A percentile compares a stretch with the other conserved stretches of the same genome.
Conservation (phyloP, 2,888 invertebrate genomes). For the Oligia fasciuncula region DNA sequence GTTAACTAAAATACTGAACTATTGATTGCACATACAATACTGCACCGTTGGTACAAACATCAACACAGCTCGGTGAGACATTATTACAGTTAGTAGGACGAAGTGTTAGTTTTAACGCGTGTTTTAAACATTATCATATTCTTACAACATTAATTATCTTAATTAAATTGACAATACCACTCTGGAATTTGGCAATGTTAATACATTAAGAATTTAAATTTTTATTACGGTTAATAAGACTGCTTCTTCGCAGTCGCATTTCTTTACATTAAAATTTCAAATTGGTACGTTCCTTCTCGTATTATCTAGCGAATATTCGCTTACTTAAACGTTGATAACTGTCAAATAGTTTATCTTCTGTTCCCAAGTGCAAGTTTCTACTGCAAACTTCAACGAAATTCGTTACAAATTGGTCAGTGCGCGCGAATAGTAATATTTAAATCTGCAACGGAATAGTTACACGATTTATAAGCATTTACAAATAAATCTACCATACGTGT, state of each 20-base stretch:
- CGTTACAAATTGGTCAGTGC: conserved; percentile 55
- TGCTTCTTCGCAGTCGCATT: neutral
- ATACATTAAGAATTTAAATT: conserved; percentile 23
- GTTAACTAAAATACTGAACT: conserved; percentile 60
- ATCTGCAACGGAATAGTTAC: conserved; percentile 26
- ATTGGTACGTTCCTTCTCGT: conserved; percentile 34
- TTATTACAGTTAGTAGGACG: conserved; percentile 38
- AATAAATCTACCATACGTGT: conserved; percentile 29
- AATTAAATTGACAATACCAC: conserved; percentile 57
- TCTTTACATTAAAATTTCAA: conserved; percentile 19
- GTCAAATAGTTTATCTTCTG: conserved; percentile 37
- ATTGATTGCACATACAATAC: conserved; percentile 59
- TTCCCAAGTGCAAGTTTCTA: conserved; percentile 53
- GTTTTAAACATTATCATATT: conserved; percentile 32
- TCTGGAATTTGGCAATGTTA: conserved; percentile 53
- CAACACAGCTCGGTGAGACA: conserved; percentile 36
- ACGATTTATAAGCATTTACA: conserved; percentile 45
- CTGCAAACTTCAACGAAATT: conserved; percentile 42
- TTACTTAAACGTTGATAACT: conserved; percentile 42
- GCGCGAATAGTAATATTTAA: conserved; percentile 39
- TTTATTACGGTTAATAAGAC: conserved; percentile 18
- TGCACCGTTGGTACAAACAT: conserved; percentile 45
- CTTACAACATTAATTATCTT: conserved; percentile 37
- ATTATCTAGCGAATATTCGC: conserved; percentile 50
- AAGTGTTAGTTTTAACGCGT: conserved; percentile 46